Conservation (phyloP, 2,888 invertebrate genomes). For the Loripinus fragilis region DNA sequence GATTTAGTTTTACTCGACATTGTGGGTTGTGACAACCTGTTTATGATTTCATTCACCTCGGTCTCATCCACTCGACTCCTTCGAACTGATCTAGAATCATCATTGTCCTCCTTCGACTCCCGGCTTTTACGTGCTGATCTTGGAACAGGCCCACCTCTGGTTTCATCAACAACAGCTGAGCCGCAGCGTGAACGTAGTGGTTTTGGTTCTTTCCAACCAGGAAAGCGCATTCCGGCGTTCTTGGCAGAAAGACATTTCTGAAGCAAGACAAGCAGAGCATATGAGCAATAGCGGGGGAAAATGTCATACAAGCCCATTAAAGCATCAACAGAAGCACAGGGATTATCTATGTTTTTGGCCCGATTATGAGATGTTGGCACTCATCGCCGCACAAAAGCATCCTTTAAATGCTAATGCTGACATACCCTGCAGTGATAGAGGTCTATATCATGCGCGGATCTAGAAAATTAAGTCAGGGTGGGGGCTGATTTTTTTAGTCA, state of each 20-base stretch:
- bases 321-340: too few relatives aligned
- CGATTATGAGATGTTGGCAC: too few relatives aligned
- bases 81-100: neutral
- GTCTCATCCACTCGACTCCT: neutral
- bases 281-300: too few relatives aligned
- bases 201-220: slow-evolving; percentile 66
- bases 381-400: too few relatives aligned
- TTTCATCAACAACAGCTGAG: slow-evolving; percentile 31
- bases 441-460: too few relatives aligned
- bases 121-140: slow-evolving; percentile 11
- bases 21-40: slow-evolving; percentile 58
- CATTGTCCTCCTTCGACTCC: neutral
- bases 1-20: slow-evolving; percentile 60
- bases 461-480: too few relatives aligned
- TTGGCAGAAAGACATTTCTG: slow-evolving; percentile 65
- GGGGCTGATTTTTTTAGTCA: too few relatives aligned
- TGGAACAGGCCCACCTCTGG: neutral
- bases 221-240: slow-evolving; percentile 63
- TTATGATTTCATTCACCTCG: slow-evolving; percentile 37
- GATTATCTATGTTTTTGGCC: too few relatives aligned
- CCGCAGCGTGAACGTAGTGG: slow-evolving; percentile 54
- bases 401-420: too few relatives aligned
- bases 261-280: slow-evolving; percentile 20
- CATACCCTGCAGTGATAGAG: too few relatives aligned
- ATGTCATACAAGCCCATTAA: too few relatives aligned